phyloP scores from a whole-genome alignment of 2,888 invertebrate genomes.

The Macropis europaea region DNA sequence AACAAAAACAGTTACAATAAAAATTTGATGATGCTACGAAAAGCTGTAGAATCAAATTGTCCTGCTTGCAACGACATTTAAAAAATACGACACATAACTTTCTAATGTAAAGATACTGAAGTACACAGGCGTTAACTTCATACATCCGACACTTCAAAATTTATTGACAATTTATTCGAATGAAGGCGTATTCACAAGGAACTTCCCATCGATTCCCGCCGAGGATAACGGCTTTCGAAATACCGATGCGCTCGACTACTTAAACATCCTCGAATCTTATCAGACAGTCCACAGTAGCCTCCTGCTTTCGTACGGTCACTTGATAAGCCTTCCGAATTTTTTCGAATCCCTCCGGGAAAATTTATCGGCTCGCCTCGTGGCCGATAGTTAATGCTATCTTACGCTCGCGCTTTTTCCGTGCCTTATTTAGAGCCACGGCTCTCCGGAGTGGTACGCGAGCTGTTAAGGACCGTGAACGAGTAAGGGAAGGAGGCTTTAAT shows the following conservation, averaged over 20 bases:
- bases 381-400: constrained; percentile 40
- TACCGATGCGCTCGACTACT: not conserved
- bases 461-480: constrained; percentile 5
- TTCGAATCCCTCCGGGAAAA: constrained; percentile 2
- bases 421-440: constrained; percentile 39
- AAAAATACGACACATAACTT: no score
- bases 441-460: not conserved
- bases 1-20: no score
- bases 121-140: no score
- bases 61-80: no score
- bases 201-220: not conserved
- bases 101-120: no score
- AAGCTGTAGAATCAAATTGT: no score
- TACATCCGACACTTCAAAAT: no score
- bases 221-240: not conserved
- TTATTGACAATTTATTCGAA: no score
- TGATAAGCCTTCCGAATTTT: constrained; percentile 17
- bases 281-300: constrained; percentile 17
- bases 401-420: constrained; percentile 1
- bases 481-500: constrained; percentile 50
- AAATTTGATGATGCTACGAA: no score
- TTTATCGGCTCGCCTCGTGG: constrained; percentile 26
- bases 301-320: not conserved
- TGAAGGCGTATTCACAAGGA: no score
- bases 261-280: constrained; percentile 14